Conservation (phyloP, 2,888 invertebrate species). For the Cactoblastis cactorum region DNA sequence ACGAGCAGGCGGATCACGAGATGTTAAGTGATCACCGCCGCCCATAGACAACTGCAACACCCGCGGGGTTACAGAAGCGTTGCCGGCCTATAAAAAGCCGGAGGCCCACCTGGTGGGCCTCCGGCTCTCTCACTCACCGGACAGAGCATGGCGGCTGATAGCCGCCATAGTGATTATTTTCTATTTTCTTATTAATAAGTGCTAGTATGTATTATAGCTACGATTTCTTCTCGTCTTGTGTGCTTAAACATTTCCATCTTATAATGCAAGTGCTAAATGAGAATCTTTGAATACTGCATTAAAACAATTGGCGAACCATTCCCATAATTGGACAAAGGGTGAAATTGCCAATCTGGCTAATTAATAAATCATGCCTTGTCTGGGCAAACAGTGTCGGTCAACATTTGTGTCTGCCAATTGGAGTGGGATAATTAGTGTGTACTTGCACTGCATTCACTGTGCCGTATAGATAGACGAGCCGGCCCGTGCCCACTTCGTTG, state of each 20-base stretch:
- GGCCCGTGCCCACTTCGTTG: too few species aligned
- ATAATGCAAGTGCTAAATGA: slow-evolving; percentile 14
- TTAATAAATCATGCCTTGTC: slow-evolving; percentile 40
- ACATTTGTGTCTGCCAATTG: slow-evolving; percentile 27
- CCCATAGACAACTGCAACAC: too few species aligned
- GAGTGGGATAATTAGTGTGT: neutral
- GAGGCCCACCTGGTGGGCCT: too few species aligned
- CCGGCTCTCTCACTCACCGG: too few species aligned
- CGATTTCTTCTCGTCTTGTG: neutral
- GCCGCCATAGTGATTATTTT: too few species aligned
- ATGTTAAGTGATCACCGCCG: too few species aligned
- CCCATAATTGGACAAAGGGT: slow-evolving; percentile 23
- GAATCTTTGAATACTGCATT: slow-evolving; percentile 15
- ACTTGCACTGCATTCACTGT: neutral
- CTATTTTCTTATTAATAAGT: neutral
- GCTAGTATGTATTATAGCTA: neutral
- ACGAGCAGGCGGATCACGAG: too few species aligned
- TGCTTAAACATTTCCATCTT: neutral
- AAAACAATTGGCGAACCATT: neutral
- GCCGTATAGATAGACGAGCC: neutral
- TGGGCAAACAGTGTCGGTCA: slow-evolving; percentile 29
- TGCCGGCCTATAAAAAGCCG: too few species aligned
- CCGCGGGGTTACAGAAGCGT: too few species aligned
- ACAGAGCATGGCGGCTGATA: too few species aligned
- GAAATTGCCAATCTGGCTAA: slow-evolving; percentile 31